Evolutionary conservation across 2,113 vertebrate species (phyloP), one percentile per base, ranked within the genome.

Genomic region (Dipodomys merriami): DNA sequence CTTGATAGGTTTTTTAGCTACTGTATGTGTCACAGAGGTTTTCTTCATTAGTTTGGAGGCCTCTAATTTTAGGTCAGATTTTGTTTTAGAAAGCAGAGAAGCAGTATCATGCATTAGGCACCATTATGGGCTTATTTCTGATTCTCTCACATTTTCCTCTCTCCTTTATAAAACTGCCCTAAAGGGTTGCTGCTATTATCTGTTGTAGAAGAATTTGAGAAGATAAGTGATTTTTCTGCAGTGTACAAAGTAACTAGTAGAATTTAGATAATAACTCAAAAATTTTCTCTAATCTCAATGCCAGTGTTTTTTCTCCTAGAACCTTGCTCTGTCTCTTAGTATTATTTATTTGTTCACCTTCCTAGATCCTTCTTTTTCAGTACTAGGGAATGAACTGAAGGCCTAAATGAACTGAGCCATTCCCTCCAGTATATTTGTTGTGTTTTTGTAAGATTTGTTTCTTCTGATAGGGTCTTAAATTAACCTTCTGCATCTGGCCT

Each of bases 261-360:
- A 83, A 53, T 8, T 9, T 82, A 64, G 39, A 27, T 44, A 8
- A n/a, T 57, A 88, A 71, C 23, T 81, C 22, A 57, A 12, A 12
- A 22, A 80, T 6, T 93, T 46, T 84, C 8, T 93, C 46, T 87
- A 53, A 74, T 35, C 13, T 23, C 15, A 57, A 39, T 81, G 71
- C 78, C 33, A 22, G 29, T 49, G 7, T 81, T 92, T 91, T 39
- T 86, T 39, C 10, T 67, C 57, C 57, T 35, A 0, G 7, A 60
- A n/a, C 53, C 60, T 81, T 74, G 18, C 15, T 86, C 19, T 83
- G 8, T 72, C 23, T 16, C 6, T 64, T 79, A 68, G 13, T 78
- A 46, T 29, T 64, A 65, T 90, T 80, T 83, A 62, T 80, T 60
- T 95, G 64, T 20, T 93, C 39, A 72, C 30, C 23, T 83, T 87